Conservation (phyloP, 2,797 vertebrate species). For the Peromyscus eremicus region DNA sequence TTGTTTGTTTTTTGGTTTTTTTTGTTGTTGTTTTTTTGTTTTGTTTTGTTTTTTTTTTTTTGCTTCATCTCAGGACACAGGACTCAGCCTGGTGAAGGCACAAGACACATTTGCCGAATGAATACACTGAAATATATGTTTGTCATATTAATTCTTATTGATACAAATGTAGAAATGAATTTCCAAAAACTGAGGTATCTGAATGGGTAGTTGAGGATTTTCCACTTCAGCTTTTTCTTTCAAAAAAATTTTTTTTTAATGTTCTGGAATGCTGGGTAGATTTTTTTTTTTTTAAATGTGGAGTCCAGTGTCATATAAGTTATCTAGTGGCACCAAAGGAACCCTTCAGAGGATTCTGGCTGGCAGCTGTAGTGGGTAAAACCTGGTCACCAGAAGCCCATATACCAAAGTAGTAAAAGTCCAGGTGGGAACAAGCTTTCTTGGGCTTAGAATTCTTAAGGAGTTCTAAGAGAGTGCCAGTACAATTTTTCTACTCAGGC, state of each 20-base stretch:
- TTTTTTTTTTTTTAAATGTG: neutral
- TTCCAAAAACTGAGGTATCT: neutral
- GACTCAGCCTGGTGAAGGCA: neutral
- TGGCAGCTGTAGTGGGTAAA: neutral
- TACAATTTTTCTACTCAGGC: neutral
- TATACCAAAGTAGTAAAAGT: neutral
- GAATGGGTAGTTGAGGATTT: neutral
- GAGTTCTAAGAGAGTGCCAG: accelerated
- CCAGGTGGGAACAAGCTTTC: neutral
- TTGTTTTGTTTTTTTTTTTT: slow-evolving; percentile 6
- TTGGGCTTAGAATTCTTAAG: neutral
- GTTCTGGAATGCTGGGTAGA: neutral
- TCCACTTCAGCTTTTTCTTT: neutral
- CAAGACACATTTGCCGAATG: neutral
- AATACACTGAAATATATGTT: neutral
- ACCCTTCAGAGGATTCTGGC: neutral
- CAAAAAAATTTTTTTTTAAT: neutral
- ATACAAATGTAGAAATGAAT: slow-evolving; percentile 27
- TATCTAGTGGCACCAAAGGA: neutral
- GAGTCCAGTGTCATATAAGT: neutral
- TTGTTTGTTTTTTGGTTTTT: neutral
- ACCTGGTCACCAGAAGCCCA: neutral
- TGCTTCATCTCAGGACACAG: neutral
- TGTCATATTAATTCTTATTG: neutral
- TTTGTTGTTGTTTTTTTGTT: neutral